Base-by-base conservation (phyloP, 2,113 vertebrate species). In the Acanthochromis polyacanthus region DNA sequence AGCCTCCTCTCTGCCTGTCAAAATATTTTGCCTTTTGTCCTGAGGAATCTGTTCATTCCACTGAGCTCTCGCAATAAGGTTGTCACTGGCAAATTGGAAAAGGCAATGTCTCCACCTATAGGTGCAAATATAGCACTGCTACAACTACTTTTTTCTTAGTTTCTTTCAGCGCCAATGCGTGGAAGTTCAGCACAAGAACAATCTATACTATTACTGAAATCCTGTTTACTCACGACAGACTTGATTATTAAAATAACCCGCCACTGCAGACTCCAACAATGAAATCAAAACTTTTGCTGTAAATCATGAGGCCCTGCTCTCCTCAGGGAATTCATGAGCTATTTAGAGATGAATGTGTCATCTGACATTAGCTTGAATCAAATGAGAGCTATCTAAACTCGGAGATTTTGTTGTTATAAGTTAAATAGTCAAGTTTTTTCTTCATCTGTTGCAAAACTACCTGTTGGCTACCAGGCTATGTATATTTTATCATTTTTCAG, bases 21-120 rank as follows among this genome's bases (percentile, higher is more conserved):
- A 93, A 92, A 91, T 87, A 89, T 92, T 93, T 91, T 67, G 79
- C 71, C 83, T 93, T 94, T 92, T 91, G 90, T 93, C 88, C 90
- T 84, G 87, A 85, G 85, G 85, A 91, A 81, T 87, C 71, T 67
- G 81, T 69, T 91, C 77, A 86, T 72, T 88, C 88, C 57, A 67
- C 45, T 20, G 59, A 59, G 52, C 50, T 68, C 19, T 46, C 51
- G 59, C 62, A 61, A 62, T 62, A 20, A 58, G 4, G 51, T 25
- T 28, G 25, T 28, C 50, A 16, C 36, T 20, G 55, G 22, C 32
- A 64, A 11, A 40, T 79, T 66, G 69, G 32, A 58, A 90, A 91
- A 90, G 84, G 75, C 91, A 90, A 93, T 93, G 91, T 93, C 94
- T 89, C 92, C 93, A 90, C 92, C 94, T 94, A 85, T 82, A 77